phyloP scores from a whole-genome alignment of 1,140 invertebrate species.

The Oryctes rhinoceros region DNA sequence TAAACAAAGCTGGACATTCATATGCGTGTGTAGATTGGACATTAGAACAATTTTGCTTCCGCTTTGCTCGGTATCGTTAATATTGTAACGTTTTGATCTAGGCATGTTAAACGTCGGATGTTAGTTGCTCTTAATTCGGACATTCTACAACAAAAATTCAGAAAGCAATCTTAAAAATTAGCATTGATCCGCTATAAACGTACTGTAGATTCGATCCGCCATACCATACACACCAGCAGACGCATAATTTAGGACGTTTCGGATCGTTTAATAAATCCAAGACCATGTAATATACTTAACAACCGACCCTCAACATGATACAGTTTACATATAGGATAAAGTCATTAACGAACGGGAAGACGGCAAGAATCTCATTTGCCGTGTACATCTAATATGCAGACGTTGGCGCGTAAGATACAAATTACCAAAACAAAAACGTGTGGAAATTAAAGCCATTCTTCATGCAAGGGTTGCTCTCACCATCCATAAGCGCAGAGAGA shows the following conservation, averaged over 20 bases:
- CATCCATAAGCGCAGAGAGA: neutral
- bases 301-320: neutral
- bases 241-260: neutral
- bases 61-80: too few relatives aligned
- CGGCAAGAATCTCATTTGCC: neutral
- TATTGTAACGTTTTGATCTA: too few relatives aligned
- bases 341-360: neutral
- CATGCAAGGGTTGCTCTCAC: slow-evolving; percentile 16
- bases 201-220: too few relatives aligned
- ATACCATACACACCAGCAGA: neutral
- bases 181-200: too few relatives aligned
- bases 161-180: too few relatives aligned
- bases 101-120: too few relatives aligned
- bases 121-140: too few relatives aligned
- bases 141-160: too few relatives aligned
- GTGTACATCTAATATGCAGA: neutral
- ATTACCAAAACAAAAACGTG: slow-evolving; percentile 30
- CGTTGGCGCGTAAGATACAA: slow-evolving; percentile 18
- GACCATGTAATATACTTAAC: neutral
- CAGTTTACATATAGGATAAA: neutral
- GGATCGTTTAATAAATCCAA: neutral
- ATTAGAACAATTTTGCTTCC: too few relatives aligned
- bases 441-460: slow-evolving; percentile 31
- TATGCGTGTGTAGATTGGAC: too few relatives aligned
- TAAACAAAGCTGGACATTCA: too few relatives aligned